These are phyloP conservation scores for Catharus fuscescens DNA, from an alignment of 2,113 vertebrate genomes.

Conservation along the genomic window DNA sequence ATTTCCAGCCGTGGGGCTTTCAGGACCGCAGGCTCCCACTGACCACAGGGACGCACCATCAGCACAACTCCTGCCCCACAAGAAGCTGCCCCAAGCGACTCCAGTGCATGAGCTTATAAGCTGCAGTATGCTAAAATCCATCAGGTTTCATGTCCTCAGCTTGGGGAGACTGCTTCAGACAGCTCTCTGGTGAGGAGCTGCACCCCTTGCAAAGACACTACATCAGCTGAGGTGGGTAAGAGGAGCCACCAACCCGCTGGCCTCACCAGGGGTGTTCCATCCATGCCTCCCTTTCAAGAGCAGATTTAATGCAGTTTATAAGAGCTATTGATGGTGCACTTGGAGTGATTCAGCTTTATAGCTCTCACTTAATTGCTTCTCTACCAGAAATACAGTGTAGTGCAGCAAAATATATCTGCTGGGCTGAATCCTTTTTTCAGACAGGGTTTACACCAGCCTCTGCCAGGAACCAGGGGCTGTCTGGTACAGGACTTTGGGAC, in stretches of 20 bases:
- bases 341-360: background rate
- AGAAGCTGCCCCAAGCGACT: fast-evolving
- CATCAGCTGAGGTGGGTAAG: background rate
- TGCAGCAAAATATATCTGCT: background rate
- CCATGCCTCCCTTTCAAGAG: background rate
- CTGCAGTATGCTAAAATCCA: background rate
- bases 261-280: background rate
- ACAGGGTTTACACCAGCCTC: fast-evolving
- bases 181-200: background rate
- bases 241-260: fast-evolving
- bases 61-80: background rate
- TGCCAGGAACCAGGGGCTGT: background rate
- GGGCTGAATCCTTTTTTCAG: background rate
- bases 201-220: background rate
- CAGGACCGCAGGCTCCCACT: background rate
- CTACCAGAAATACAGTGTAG: background rate
- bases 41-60: background rate
- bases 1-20: background rate
- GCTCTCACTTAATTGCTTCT: background rate
- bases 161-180: background rate
- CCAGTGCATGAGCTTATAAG: background rate
- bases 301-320: background rate
- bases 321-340: background rate
- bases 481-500: background rate
- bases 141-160: background rate